Conservation (phyloP, 2,113 vertebrate species). For the Python bivittatus region DNA sequence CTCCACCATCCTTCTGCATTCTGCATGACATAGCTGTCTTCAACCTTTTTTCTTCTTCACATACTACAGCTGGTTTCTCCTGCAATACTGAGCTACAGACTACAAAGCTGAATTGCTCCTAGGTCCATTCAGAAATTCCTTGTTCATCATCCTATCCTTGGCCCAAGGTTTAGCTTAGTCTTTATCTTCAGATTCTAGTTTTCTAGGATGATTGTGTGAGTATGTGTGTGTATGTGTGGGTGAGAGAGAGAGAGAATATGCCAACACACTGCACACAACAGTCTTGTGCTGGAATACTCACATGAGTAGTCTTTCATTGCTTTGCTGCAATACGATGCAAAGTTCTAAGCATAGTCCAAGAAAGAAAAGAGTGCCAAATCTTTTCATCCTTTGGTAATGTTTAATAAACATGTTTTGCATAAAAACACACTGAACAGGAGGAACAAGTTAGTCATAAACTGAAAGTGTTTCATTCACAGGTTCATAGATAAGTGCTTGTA, state of each 20-base stretch:
- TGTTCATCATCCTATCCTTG: neutral
- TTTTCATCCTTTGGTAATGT: neutral
- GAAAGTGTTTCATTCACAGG: neutral
- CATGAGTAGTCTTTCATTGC: neutral
- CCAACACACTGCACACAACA: no score
- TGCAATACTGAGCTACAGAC: neutral
- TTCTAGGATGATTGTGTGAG: no score
- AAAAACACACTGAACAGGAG: neutral
- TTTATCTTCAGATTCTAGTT: neutral
- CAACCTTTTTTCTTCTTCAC: neutral
- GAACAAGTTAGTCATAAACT: neutral
- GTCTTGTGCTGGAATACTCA: neutral
- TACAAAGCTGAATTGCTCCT: neutral
- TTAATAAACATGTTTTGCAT: neutral
- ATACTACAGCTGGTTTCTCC: neutral
- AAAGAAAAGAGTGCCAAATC: neutral
- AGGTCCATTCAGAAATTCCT: neutral
- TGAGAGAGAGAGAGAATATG: neutral
- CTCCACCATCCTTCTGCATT: neutral
- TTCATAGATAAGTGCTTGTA: neutral
- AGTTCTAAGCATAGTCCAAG: neutral
- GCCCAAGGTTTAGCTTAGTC: neutral
- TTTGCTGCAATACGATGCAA: neutral
- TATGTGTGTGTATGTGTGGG: neutral
- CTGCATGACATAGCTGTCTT: neutral